These are phyloP conservation scores for Drosophila ironensis DNA, from an alignment of 1,140 invertebrate species.

Conservation along the genomic window DNA sequence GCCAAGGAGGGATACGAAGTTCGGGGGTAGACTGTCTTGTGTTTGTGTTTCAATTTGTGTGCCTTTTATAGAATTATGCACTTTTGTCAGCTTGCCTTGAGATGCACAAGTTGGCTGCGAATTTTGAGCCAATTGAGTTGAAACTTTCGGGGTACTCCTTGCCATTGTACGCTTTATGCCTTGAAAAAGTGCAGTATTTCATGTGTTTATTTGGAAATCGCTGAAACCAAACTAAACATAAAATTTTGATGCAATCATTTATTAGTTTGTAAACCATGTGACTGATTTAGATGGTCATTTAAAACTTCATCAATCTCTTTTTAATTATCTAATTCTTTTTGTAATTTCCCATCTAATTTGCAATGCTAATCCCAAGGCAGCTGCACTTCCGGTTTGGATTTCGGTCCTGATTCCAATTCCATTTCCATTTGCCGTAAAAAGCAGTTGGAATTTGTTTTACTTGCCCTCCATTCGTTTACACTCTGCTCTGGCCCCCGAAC, in stretches of 20 bases:
- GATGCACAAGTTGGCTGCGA: conserved; percentile 31
- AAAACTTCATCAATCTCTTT: conserved; percentile 9
- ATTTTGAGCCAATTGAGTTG: conserved; percentile 41
- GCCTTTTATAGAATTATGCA: conserved; percentile 76
- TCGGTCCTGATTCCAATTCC: conserved; percentile 22
- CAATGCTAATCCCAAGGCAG: conserved; percentile 25
- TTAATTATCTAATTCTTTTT: conserved; percentile 27
- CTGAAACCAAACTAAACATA: too few species aligned
- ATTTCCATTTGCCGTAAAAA: conserved; percentile 39
- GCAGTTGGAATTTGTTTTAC: conserved; percentile 36
- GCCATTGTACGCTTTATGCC: not conserved
- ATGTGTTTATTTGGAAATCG: too few species aligned
- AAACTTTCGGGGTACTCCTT: conserved; percentile 8
- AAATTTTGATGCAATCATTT: too few species aligned
- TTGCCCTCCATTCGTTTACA: conserved; percentile 29
- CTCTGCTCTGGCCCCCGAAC: not conserved
- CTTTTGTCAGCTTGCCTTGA: conserved; percentile 56
- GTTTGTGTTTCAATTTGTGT: conserved; percentile 77
- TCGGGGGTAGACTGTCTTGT: conserved; percentile 19
- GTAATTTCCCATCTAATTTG: conserved; percentile 34
- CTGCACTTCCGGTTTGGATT: conserved; percentile 24
- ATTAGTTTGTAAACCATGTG: too few species aligned
- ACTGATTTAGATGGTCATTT: too few species aligned
- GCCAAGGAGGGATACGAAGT: not conserved
- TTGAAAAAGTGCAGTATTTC: not conserved